phyloP scores from a whole-genome alignment of 1,140 invertebrate genomes.

The Macrosteles quadrilineatus region DNA sequence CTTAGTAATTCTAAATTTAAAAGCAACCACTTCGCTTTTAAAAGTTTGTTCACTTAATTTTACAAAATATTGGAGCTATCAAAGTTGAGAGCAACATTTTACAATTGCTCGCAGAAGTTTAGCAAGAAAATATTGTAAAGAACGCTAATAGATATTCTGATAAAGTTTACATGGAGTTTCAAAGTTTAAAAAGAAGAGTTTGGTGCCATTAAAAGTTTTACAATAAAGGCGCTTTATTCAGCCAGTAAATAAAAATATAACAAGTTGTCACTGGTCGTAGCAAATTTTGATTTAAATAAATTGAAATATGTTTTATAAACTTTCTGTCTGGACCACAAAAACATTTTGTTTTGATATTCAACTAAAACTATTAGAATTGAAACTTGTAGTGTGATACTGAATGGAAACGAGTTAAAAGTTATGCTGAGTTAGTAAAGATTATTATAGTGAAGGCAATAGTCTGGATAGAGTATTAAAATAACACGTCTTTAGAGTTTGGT shows the following conservation, averaged over 20 bases:
- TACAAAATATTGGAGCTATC: constrained; percentile 11
- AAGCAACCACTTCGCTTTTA: background rate
- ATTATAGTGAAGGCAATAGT: too few relatives aligned
- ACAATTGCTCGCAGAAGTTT: constrained; percentile 9
- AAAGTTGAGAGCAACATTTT: constrained; percentile 5
- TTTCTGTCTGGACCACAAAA: too few relatives aligned
- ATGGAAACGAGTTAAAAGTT: too few relatives aligned
- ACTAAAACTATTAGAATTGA: too few relatives aligned
- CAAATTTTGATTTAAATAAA: too few relatives aligned
- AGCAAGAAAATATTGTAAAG: constrained; percentile 18
- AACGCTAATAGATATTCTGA: constrained; percentile 27
- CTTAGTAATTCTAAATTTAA: background rate
- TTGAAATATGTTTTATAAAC: too few relatives aligned
- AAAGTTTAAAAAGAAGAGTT: constrained; percentile 24
- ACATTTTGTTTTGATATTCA: too few relatives aligned
- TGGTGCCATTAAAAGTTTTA: constrained; percentile 20
- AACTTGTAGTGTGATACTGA: too few relatives aligned
- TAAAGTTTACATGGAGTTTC: constrained; percentile 22
- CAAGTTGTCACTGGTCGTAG: constrained; percentile 3
- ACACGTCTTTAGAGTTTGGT: too few relatives aligned
- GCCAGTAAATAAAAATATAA: constrained; percentile 22
- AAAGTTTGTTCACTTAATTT: constrained; percentile 14
- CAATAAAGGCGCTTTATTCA: constrained; percentile 15
- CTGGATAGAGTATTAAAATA: too few relatives aligned
- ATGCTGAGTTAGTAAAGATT: too few relatives aligned